A percentile compares a stretch with the other conserved stretches of the same genome.
Conservation (phyloP, 2,888 invertebrate genomes). For the Tiphia femorata region DNA sequence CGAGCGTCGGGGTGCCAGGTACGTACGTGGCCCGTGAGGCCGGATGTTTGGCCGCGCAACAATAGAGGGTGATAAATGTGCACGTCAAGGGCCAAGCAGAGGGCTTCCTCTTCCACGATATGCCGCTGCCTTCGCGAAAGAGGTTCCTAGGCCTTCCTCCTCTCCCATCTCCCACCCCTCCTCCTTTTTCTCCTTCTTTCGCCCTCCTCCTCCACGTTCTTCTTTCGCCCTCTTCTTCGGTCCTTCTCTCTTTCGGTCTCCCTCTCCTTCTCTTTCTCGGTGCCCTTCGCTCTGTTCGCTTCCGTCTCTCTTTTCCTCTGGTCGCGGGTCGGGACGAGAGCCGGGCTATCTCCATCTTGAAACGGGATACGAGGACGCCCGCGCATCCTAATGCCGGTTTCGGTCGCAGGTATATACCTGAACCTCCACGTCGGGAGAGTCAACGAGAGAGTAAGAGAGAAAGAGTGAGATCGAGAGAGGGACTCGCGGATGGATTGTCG, state of each 20-base stretch:
- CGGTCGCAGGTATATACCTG: too few relatives aligned
- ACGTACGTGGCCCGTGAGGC: conserved; percentile 48
- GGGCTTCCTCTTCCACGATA: conserved; percentile 48
- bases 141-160: conserved; percentile 39
- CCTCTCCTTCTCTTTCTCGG: conserved; percentile 12
- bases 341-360: conserved; percentile 66
- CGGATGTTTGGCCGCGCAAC: conserved; percentile 62
- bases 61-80: conserved; percentile 65
- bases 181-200: too few relatives aligned
- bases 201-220: too few relatives aligned
- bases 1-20: conserved; percentile 10
- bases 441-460: too few relatives aligned
- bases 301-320: conserved; percentile 26
- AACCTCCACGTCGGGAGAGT: too few relatives aligned
- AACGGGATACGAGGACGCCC: conserved; percentile 64
- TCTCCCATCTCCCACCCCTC: too few relatives aligned
- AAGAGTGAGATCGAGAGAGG: too few relatives aligned
- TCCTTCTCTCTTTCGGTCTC: conserved; percentile 29
- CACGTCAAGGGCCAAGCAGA: conserved; percentile 51
- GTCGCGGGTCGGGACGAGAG: conserved; percentile 34
- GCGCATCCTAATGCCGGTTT: conserved; percentile 63
- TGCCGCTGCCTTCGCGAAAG: conserved; percentile 36
- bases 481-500: too few relatives aligned
- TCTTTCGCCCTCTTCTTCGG: too few relatives aligned
- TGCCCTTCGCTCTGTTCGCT: conserved; percentile 27